Percentiles rank a stretch among this genome's conserved stretches.
These are phyloP conservation scores for Galaxias olidus DNA, from an alignment of 2,797 vertebrate genomes.

Conservation along the genomic window DNA sequence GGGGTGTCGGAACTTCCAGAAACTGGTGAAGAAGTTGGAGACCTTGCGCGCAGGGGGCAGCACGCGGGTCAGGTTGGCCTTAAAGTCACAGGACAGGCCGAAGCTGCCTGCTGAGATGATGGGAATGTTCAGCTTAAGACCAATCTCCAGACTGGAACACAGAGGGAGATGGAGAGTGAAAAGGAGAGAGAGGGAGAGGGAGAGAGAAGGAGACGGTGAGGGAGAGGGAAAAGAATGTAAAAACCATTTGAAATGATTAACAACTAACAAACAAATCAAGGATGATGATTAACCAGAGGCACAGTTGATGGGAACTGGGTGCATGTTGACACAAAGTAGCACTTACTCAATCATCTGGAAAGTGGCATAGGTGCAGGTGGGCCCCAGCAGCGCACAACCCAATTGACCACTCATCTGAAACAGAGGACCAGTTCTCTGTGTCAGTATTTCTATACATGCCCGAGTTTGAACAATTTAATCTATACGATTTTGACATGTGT, in stretches of 20 bases:
- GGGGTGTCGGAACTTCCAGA: constrained; percentile 71
- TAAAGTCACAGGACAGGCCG: constrained; percentile 86
- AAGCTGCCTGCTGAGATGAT: constrained; percentile 94
- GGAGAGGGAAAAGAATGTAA: neutral
- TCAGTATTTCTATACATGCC: neutral
- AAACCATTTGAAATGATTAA: too few species aligned
- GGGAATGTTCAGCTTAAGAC: constrained; percentile 76
- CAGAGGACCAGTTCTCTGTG: neutral
- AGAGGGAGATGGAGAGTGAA: constrained; percentile 3
- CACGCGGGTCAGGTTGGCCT: constrained; percentile 83
- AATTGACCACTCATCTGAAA: constrained; percentile 43
- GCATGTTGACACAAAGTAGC: neutral
- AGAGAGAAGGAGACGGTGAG: neutral
- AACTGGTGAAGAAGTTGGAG: constrained; percentile 79
- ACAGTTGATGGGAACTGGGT: neutral
- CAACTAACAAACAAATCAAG: too few species aligned
- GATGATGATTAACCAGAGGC: too few species aligned
- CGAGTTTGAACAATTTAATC: too few species aligned
- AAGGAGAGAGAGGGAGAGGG: neutral
- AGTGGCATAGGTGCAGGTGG: constrained; percentile 85
- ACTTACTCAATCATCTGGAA: constrained; percentile 90
- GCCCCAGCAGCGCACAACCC: constrained; percentile 88
- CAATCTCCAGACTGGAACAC: constrained; percentile 66
- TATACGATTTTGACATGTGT: too few species aligned
- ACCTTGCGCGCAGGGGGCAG: constrained; percentile 90